Conservation (phyloP, 2,888 invertebrate species). For the Aphrophora alni region DNA sequence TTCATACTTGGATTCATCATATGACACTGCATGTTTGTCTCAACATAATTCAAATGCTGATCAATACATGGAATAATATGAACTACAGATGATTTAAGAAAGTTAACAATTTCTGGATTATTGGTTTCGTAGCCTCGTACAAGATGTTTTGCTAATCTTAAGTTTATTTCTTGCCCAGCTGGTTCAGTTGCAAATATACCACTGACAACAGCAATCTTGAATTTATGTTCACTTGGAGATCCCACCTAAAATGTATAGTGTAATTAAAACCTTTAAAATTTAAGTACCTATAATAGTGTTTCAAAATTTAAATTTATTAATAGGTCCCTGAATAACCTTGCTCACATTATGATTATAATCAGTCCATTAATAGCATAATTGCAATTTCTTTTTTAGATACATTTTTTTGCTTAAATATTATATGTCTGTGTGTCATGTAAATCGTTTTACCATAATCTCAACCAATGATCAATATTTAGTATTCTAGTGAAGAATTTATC, state of each 20-base stretch:
- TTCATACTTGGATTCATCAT: slow-evolving; percentile 43
- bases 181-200: slow-evolving; percentile 83
- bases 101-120: slow-evolving; percentile 67
- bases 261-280: no score
- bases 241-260: slow-evolving; percentile 64
- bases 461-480: no score
- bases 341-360: no score
- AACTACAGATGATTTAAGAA: slow-evolving; percentile 75
- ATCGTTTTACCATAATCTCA: no score
- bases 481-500: no score
- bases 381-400: no score
- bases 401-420: no score
- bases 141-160: slow-evolving; percentile 84
- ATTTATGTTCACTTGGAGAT: slow-evolving; percentile 79
- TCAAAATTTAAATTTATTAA: no score
- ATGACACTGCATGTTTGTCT: slow-evolving; percentile 46
- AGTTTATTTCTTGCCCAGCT: slow-evolving; percentile 80
- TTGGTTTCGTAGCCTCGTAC: slow-evolving; percentile 72
- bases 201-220: slow-evolving; percentile 83
- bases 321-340: no score
- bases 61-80: slow-evolving; percentile 79
- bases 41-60: slow-evolving; percentile 61
- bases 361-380: no score
- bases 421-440: no score
- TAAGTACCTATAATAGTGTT: no score